phyloP scores from a whole-genome alignment of 2,113 vertebrate genomes.

The Bucco capensis region DNA sequence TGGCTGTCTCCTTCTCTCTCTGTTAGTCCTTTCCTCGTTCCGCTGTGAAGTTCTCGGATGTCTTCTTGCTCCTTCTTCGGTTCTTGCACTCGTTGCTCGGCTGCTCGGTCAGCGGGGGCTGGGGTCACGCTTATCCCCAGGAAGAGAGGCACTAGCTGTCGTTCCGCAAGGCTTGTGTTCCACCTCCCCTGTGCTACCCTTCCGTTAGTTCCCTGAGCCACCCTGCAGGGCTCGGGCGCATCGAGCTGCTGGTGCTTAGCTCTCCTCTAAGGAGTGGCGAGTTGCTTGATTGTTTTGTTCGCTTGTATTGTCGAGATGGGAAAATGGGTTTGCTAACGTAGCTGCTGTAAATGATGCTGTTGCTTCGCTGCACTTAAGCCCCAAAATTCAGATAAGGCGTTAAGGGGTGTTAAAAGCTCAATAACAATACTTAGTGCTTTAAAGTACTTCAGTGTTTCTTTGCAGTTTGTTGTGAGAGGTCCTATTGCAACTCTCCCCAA shows the following conservation, averaged over 20 bases:
- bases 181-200: background rate
- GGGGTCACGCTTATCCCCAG: background rate
- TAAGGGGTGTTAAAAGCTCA: background rate
- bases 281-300: background rate
- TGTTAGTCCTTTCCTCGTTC: background rate
- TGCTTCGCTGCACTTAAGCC: rapidly evolving
- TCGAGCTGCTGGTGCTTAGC: background rate
- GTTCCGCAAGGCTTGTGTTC: too few relatives aligned
- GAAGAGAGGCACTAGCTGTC: background rate
- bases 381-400: rapidly evolving
- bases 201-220: rapidly evolving
- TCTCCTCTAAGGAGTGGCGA: rapidly evolving
- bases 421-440: rapidly evolving
- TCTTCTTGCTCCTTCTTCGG: background rate
- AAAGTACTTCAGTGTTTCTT: rapidly evolving
- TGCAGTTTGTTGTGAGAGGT: background rate
- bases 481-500: rapidly evolving
- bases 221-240: background rate
- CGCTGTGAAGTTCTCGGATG: too few relatives aligned
- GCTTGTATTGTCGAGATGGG: rapidly evolving
- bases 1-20: background rate
- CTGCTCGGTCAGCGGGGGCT: background rate
- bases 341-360: background rate
- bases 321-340: rapidly evolving
- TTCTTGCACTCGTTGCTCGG: background rate